Conservation (phyloP, 2,888 invertebrate genomes). For the Drosophila eohydei region DNA sequence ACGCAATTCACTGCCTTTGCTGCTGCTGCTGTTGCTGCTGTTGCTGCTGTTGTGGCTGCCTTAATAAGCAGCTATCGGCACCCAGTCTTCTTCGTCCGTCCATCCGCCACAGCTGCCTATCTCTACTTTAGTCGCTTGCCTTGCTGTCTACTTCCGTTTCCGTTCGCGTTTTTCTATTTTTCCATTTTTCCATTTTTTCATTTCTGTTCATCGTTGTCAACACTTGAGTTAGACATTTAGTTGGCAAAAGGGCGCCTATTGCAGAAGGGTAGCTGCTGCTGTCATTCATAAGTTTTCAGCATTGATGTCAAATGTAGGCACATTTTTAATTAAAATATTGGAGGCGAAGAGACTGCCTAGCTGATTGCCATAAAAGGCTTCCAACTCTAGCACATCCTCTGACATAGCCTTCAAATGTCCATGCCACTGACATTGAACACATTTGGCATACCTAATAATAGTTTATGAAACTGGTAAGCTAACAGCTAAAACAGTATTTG, state of each 20-base stretch:
- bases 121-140: conserved; percentile 30
- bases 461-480: neutral
- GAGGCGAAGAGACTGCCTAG: conserved; percentile 6
- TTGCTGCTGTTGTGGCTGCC: conserved; percentile 25
- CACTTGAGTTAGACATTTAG: conserved; percentile 53
- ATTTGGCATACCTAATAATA: neutral
- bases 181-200: neutral
- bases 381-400: conserved; percentile 26
- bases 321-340: conserved; percentile 73
- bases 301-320: conserved; percentile 44
- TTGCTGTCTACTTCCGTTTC: conserved; percentile 64
- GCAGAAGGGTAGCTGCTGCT: conserved; percentile 15
- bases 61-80: conserved; percentile 56
- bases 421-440: conserved; percentile 17
- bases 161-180: conserved; percentile 42
- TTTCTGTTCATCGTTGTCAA: conserved; percentile 24
- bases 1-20: conserved; percentile 39
- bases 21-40: conserved; percentile 14
- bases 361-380: conserved; percentile 27
- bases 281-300: conserved; percentile 59
- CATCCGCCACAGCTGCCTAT: conserved; percentile 11
- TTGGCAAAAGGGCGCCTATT: conserved; percentile 34
- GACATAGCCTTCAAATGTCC: conserved; percentile 8
- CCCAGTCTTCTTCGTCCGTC: neutral
- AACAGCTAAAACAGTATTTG: no score